Evolutionary conservation across 2,797 vertebrate species (phyloP).

Genomic region (Helostoma temminkii): DNA sequence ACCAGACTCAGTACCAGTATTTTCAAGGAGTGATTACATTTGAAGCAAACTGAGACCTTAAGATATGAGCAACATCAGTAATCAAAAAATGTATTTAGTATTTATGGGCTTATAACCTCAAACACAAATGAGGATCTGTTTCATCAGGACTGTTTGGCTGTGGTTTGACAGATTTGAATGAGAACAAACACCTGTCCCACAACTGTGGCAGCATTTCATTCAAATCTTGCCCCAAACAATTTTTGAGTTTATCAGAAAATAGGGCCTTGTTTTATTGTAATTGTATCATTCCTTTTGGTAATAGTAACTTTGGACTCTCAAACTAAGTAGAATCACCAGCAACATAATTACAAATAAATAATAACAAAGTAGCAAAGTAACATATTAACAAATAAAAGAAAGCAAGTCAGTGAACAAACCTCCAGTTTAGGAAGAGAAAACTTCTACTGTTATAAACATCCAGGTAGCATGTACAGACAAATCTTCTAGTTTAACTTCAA

Average conservation of each 20-base stretch:
- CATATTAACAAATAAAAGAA: too few species aligned
- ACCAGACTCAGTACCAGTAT: too few species aligned
- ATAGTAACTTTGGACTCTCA: neutral
- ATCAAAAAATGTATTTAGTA: too few species aligned
- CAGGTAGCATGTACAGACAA: too few species aligned
- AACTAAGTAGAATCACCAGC: too few species aligned
- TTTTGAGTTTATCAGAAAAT: neutral
- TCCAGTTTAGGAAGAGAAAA: too few species aligned
- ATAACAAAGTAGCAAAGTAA: too few species aligned
- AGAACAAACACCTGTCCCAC: neutral
- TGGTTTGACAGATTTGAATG: neutral
- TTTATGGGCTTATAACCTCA: neutral
- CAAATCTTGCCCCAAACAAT: neutral
- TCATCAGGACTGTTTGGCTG: neutral
- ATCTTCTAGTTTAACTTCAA: neutral
- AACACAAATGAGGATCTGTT: neutral
- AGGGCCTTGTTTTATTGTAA: neutral
- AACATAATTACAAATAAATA: too few species aligned
- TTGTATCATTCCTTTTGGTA: neutral
- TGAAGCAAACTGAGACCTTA: neutral
- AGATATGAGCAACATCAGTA: too few species aligned
- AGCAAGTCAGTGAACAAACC: neutral
- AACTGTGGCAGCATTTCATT: neutral
- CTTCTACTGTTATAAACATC: too few species aligned
- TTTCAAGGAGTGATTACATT: too few species aligned